Conservation (phyloP, 2,113 vertebrate genomes). For the Pseudopodoces humilis region DNA sequence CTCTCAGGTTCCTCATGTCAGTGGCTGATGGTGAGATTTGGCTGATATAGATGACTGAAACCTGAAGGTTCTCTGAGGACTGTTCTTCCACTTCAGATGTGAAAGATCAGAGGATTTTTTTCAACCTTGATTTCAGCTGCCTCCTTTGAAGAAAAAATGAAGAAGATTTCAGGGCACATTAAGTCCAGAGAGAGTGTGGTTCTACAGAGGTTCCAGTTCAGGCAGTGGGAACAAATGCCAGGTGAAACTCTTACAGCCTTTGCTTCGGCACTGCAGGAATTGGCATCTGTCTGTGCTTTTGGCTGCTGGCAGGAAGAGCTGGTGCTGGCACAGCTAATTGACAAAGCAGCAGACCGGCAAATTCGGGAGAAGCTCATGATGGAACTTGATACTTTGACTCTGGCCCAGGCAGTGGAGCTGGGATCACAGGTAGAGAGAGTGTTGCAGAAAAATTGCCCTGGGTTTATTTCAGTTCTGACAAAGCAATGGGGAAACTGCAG, state of each 20-base stretch:
- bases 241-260: slow-evolving; percentile 6
- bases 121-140: neutral
- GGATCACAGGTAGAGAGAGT: slow-evolving; percentile 24
- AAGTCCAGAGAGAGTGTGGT: neutral
- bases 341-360: neutral
- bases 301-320: slow-evolving; percentile 34
- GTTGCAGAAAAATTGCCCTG: neutral
- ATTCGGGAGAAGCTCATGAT: neutral
- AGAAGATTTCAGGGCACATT: slow-evolving; percentile 21
- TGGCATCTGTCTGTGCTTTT: slow-evolving; percentile 45
- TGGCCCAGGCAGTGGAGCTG: neutral
- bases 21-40: neutral
- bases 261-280: neutral
- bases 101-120: slow-evolving; percentile 9
- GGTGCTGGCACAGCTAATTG: slow-evolving; percentile 25
- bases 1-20: neutral
- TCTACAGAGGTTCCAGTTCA: slow-evolving; percentile 21
- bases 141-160: slow-evolving; percentile 7
- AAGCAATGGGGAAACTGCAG: slow-evolving; percentile 16
- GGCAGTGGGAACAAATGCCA: slow-evolving; percentile 1
- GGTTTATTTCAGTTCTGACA: neutral
- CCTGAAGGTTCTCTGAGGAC: neutral
- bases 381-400: neutral
- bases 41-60: neutral
- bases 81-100: neutral